Evolutionary conservation across 2,797 vertebrate genomes (phyloP).

Genomic region (Lepus oiostolus): DNA sequence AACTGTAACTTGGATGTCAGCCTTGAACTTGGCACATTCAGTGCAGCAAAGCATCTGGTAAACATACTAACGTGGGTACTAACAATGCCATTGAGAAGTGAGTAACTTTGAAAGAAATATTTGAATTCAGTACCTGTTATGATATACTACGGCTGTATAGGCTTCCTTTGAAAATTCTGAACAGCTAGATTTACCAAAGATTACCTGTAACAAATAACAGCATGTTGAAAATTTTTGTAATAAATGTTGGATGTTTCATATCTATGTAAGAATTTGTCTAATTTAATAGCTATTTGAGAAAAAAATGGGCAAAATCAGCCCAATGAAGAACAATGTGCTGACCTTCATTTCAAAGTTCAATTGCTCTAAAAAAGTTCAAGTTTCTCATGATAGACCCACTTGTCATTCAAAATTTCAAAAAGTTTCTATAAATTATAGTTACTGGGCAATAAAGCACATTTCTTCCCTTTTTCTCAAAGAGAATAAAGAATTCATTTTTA

Average conservation of each 20-base stretch:
- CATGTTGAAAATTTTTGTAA: constrained; percentile 84
- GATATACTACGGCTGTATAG: constrained; percentile 98
- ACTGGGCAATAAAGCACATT: constrained; percentile 45
- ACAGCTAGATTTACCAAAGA: constrained; percentile 99
- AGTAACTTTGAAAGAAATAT: constrained; percentile 83
- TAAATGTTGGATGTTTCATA: constrained; percentile 82
- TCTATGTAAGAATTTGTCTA: constrained; percentile 78
- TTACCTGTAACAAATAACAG: constrained; percentile 92
- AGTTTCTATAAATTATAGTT: constrained; percentile 65
- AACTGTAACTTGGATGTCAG: constrained; percentile 61
- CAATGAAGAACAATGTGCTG: constrained; percentile 81
- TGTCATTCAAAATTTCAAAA: constrained; percentile 73
- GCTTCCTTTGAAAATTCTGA: constrained; percentile 98
- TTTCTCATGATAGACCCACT: constrained; percentile 59
- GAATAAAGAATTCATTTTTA: constrained; percentile 52
- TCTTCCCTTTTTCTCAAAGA: constrained; percentile 63
- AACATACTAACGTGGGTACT: constrained; percentile 78
- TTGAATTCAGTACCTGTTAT: constrained; percentile 94
- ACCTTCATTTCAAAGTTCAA: constrained; percentile 56
- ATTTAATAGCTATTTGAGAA: constrained; percentile 75
- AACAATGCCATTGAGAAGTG: constrained; percentile 81
- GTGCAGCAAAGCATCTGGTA: constrained; percentile 77
- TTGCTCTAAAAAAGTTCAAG: constrained; percentile 58
- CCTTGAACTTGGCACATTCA: constrained; percentile 69
- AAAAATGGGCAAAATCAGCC: constrained; percentile 81